Percentiles rank a stretch among this genome's conserved stretches.
Conservation (phyloP, 2,888 invertebrate species). For the Azorinus chamasolen region DNA sequence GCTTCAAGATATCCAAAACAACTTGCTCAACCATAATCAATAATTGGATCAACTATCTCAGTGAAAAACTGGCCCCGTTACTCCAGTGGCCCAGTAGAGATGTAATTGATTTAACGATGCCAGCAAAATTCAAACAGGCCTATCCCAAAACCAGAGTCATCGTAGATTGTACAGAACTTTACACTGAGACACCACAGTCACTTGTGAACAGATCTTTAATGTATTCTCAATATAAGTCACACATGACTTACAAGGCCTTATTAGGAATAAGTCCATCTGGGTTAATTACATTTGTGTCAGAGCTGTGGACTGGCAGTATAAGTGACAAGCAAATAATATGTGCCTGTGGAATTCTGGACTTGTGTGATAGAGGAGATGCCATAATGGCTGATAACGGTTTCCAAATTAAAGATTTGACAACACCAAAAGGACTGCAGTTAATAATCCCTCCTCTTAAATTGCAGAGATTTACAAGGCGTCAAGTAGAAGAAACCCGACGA, state of each 20-base stretch:
- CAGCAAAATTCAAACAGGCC: slow-evolving; percentile 35
- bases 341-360: slow-evolving; percentile 36
- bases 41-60: slow-evolving; percentile 25
- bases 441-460: slow-evolving; percentile 47
- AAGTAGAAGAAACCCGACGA: slow-evolving; percentile 30
- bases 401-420: slow-evolving; percentile 44
- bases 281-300: slow-evolving; percentile 54
- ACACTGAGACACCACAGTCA: slow-evolving; percentile 49
- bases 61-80: slow-evolving; percentile 20
- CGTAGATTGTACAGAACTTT: slow-evolving; percentile 66
- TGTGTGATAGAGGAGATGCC: slow-evolving; percentile 54
- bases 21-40: slow-evolving; percentile 26
- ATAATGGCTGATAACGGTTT: slow-evolving; percentile 64
- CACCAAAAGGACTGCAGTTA: slow-evolving; percentile 14
- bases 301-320: slow-evolving; percentile 51
- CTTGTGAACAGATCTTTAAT: slow-evolving; percentile 29
- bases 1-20: slow-evolving; percentile 33
- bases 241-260: slow-evolving; percentile 53
- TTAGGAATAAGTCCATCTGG: slow-evolving; percentile 55
- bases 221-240: slow-evolving; percentile 55
- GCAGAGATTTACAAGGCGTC: slow-evolving; percentile 24
- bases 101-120: slow-evolving; percentile 28
- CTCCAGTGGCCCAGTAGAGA: slow-evolving; percentile 26
- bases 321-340: slow-evolving; percentile 55
- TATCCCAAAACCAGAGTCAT: slow-evolving; percentile 53